Conservation (phyloP, 2,797 vertebrate species). For the Craterocephalus amniculus region DNA sequence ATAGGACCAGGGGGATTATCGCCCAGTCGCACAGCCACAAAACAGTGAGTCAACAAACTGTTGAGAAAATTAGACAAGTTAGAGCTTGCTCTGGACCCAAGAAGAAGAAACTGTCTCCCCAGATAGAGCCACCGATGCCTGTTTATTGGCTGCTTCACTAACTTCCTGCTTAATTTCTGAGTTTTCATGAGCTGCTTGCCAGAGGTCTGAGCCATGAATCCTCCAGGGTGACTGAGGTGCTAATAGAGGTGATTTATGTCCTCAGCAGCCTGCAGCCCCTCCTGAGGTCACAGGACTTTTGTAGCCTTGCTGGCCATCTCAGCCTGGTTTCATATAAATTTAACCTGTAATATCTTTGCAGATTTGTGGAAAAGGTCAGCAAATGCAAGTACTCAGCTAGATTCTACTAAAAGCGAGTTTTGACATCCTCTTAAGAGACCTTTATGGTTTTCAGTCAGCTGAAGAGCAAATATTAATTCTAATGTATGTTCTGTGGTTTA, state of each 20-base stretch:
- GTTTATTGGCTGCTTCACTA: background rate
- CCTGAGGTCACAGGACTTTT: background rate
- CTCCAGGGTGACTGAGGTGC: background rate
- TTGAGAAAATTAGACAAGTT: background rate
- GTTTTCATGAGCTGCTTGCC: constrained; percentile 8
- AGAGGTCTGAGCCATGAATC: background rate
- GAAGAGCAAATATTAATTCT: background rate
- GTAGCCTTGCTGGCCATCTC: background rate
- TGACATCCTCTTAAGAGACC: background rate
- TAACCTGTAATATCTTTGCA: background rate
- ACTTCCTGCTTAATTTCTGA: constrained; percentile 9
- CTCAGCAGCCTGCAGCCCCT: background rate
- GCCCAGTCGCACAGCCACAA: background rate
- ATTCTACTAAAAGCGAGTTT: background rate
- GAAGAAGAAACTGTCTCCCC: background rate
- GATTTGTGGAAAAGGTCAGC: constrained; percentile 1
- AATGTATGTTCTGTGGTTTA: background rate
- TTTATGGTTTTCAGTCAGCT: background rate
- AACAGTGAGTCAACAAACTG: background rate
- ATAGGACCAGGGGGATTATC: background rate
- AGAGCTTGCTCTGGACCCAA: background rate
- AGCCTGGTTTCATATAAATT: background rate
- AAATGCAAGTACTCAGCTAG: background rate
- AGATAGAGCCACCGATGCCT: constrained; percentile 1
- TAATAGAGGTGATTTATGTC: constrained; percentile 16